phyloP scores from a whole-genome alignment of 2,888 invertebrate genomes.

The Heliconius hortense region DNA sequence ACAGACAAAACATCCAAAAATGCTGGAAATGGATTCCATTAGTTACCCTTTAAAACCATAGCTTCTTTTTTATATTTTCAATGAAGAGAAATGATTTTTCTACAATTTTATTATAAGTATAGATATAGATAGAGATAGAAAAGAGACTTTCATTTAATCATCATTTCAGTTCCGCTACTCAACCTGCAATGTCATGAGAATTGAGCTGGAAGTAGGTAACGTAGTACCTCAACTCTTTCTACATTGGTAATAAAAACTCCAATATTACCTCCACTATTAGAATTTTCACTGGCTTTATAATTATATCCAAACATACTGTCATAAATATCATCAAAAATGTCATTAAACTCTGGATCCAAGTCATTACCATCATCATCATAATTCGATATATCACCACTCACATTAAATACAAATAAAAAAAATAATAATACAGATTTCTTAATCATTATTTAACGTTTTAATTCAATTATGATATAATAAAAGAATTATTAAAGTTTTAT shows the following conservation, averaged over 20 bases:
- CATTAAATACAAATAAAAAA: background rate
- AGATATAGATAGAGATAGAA: too few relatives aligned
- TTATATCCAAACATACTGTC: background rate
- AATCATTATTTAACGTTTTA: background rate
- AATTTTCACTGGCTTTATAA: background rate
- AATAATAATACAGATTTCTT: background rate
- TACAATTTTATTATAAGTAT: too few relatives aligned
- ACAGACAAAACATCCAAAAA: too few relatives aligned
- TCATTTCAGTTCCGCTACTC: too few relatives aligned
- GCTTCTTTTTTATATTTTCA: too few relatives aligned
- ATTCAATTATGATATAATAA: background rate
- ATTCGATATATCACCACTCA: background rate
- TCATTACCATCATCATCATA: background rate
- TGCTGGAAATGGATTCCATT: too few relatives aligned
- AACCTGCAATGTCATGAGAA: too few relatives aligned
- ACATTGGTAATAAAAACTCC: background rate
- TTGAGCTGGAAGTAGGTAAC: too few relatives aligned
- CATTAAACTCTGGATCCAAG: background rate
- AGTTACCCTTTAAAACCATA: too few relatives aligned
- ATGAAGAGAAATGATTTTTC: too few relatives aligned
- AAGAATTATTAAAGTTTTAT: background rate
- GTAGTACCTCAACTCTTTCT: too few relatives aligned
- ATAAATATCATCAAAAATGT: conserved; percentile 3
- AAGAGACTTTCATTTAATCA: too few relatives aligned
- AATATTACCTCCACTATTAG: conserved; percentile 3